Percentiles rank a stretch among this genome's conserved stretches.
phyloP scores from a whole-genome alignment of 1,140 invertebrate species.

The Trichoplusia ni region DNA sequence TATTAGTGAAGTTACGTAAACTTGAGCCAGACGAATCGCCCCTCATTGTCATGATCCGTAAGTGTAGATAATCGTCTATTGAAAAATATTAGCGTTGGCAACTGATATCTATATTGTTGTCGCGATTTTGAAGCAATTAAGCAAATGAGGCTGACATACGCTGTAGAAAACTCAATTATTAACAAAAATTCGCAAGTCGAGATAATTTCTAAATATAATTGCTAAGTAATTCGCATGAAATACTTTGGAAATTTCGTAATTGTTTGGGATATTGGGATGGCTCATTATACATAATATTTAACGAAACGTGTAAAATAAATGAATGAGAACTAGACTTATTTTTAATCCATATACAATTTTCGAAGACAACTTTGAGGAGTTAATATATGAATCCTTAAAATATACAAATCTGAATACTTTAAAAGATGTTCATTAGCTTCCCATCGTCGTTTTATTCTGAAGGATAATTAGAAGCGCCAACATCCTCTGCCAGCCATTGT shows the following conservation, averaged over 20 bases:
- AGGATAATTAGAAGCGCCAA: conserved; percentile 17
- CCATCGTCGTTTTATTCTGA: conserved; percentile 2
- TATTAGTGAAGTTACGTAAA: conserved; percentile 60
- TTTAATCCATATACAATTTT: too few relatives aligned
- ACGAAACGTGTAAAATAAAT: not conserved
- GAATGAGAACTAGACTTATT: too few relatives aligned
- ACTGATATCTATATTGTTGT: conserved; percentile 45
- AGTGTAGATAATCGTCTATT: conserved; percentile 51
- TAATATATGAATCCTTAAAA: too few relatives aligned
- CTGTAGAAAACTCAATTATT: conserved; percentile 24
- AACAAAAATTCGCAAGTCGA: conserved; percentile 5
- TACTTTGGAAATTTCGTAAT: conserved; percentile 14
- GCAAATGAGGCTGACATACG: conserved; percentile 11
- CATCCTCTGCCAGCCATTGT: conserved; percentile 15
- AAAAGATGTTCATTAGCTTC: not conserved
- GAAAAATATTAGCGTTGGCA: conserved; percentile 49
- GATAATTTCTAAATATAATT: conserved; percentile 31
- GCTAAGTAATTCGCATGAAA: not conserved
- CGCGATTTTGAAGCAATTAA: conserved; percentile 36
- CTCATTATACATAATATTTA: conserved; percentile 2
- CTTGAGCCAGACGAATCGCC: conserved; percentile 42
- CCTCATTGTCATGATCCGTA: conserved; percentile 45
- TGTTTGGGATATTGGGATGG: not conserved
- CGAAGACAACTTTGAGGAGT: too few relatives aligned
- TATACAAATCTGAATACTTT: not conserved